Evolutionary conservation across 1,140 invertebrate genomes (phyloP), one percentile per base, ranked within the genome.

Genomic region (Zelostemma sp.): DNA sequence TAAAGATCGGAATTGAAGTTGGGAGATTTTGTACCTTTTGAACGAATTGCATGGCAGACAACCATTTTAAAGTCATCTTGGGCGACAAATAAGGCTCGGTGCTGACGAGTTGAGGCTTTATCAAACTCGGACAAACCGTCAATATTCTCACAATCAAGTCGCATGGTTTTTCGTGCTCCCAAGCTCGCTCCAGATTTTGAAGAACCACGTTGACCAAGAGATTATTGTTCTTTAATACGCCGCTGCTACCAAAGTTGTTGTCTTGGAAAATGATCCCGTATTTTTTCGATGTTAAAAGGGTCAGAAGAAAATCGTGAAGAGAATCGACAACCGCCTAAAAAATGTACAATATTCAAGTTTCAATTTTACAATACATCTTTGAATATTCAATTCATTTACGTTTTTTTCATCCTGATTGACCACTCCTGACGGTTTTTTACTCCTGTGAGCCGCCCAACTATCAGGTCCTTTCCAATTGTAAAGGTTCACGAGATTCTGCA

Each of bases 401-500:
- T 88, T 82, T 63, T 86, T 83, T 67, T 89, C 71, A 76, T 86
- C 77, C 47, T 59, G 28, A 74, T 86, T 67, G 59, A 84, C 72
- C 43, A 72, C 21, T 64, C 83, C 80, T 51, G 66, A 66, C 49
- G 40, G 69, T 60, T 21, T 49, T 40, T 58, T 71, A 56, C 76
- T 25, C 38, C 62, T 72, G 58, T 75, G 12, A 73, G 68, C 67
- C 8, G 83, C 81, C 57, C 82, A 83, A 68, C 87, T 86, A 33
- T 78, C 84, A 14, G 90, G 91, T 6, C 92, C 92, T 77, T 89
- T 90, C 93, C 93, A 94, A 68, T 90, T 88, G 66, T 92, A 94
- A 0, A 94, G 81, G 68, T 88, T 88, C 3, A 92, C 87, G 31
- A 94, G 83, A 77, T 88, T 86, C 60, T 89, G 88, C 17, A 93